phyloP scores from a whole-genome alignment of 2,888 invertebrate species.

The Melanostoma scalare region DNA sequence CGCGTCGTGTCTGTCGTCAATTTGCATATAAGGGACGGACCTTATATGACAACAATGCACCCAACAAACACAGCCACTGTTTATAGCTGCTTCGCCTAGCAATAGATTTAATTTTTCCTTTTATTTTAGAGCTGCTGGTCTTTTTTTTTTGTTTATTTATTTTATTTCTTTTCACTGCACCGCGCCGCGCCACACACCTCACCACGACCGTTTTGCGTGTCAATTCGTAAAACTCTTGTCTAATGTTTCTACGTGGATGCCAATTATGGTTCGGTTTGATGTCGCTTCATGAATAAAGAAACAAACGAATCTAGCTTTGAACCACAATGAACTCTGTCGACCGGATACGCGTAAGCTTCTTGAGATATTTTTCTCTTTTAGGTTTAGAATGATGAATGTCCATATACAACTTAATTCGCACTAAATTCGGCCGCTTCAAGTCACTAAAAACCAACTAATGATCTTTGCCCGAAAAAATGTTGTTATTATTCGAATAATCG shows the following conservation, averaged over 20 bases:
- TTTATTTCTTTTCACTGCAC: neutral
- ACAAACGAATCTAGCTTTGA: slow-evolving; percentile 47
- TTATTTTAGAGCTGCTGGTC: neutral
- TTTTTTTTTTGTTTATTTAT: slow-evolving; percentile 9
- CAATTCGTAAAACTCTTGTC: slow-evolving; percentile 51
- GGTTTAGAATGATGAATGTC: slow-evolving; percentile 25
- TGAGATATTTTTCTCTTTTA: slow-evolving; percentile 21
- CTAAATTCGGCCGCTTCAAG: neutral
- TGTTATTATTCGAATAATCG: neutral
- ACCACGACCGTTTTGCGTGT: slow-evolving; percentile 42
- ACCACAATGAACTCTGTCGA: slow-evolving; percentile 57
- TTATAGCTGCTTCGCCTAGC: too few relatives aligned
- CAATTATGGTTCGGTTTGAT: slow-evolving; percentile 63
- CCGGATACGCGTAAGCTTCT: slow-evolving; percentile 62
- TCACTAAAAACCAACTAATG: slow-evolving; percentile 8
- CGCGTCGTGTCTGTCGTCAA: neutral
- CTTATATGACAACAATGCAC: slow-evolving; percentile 21
- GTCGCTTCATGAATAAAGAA: slow-evolving; percentile 65
- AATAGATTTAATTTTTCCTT: too few relatives aligned
- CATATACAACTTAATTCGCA: neutral
- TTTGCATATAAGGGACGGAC: slow-evolving; percentile 5
- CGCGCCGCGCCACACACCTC: slow-evolving; percentile 23
- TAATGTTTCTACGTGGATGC: slow-evolving; percentile 45
- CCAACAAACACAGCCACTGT: neutral
- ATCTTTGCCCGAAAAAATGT: slow-evolving; percentile 27